These are phyloP conservation scores for Polypterus bichir DNA, from an alignment of 2,113 vertebrate species.

Conservation along the genomic window DNA sequence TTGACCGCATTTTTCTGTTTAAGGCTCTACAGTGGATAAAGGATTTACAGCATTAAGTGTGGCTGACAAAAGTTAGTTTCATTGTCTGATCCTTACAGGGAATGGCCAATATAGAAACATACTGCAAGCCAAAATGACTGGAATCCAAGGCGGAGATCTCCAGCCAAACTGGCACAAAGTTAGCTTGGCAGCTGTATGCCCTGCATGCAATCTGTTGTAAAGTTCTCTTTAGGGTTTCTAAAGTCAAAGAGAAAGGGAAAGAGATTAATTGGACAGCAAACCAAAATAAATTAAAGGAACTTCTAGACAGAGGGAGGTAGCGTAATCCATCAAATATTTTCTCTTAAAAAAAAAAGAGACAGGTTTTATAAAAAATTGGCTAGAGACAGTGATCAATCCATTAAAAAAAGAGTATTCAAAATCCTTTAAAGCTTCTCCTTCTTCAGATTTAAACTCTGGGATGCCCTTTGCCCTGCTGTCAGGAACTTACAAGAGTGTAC, in stretches of 20 bases:
- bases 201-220: background rate
- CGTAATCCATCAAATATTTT: constrained; percentile 12
- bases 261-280: constrained; percentile 8
- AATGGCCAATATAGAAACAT: background rate
- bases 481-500: no score
- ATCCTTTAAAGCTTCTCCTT: no score
- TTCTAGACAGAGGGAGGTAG: constrained; percentile 1
- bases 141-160: background rate
- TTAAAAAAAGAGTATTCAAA: no score
- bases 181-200: constrained; percentile 7
- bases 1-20: background rate
- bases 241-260: constrained; percentile 1
- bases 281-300: background rate
- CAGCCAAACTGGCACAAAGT: constrained; percentile 22
- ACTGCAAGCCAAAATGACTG: background rate
- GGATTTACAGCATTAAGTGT: background rate
- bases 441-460: no score
- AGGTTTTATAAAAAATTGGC: no score
- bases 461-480: no score
- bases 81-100: background rate
- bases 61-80: background rate
- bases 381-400: no score
- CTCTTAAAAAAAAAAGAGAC: no score
- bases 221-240: constrained; percentile 3
- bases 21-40: background rate